These are phyloP conservation scores for Capreolus pygargus DNA, from an alignment of 2,113 vertebrate species.

Conservation along the genomic window DNA sequence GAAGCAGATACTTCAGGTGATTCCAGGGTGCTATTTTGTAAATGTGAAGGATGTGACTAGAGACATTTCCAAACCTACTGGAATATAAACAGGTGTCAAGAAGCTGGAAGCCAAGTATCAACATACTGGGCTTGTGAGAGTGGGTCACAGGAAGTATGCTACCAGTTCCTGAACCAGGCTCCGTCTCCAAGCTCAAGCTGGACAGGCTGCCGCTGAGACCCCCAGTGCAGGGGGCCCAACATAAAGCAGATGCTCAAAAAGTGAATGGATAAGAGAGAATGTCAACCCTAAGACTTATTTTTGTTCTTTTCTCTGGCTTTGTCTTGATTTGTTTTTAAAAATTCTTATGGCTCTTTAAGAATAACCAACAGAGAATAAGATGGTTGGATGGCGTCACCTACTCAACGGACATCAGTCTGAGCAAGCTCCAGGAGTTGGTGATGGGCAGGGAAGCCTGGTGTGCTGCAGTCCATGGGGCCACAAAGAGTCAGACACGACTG, in stretches of 20 bases:
- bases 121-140: neutral
- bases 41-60: neutral
- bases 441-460: neutral
- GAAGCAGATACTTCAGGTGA: neutral
- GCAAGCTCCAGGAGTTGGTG: neutral
- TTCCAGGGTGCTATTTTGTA: neutral
- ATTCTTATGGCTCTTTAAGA: neutral
- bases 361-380: neutral
- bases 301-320: neutral
- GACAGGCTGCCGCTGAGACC: neutral
- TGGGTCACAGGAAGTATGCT: neutral
- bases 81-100: neutral
- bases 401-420: neutral
- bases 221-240: accelerated
- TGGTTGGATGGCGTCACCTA: neutral
- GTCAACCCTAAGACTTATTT: neutral
- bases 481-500: neutral
- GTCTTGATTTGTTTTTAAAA: neutral
- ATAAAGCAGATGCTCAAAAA: neutral
- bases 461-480: neutral
- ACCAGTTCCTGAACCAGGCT: neutral
- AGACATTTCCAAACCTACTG: neutral
- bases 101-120: neutral
- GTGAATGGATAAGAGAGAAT: neutral
- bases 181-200: neutral